These are phyloP conservation scores for Pseudomugil gertrudae DNA, from an alignment of 2,797 vertebrate genomes.

Conservation along the genomic window DNA sequence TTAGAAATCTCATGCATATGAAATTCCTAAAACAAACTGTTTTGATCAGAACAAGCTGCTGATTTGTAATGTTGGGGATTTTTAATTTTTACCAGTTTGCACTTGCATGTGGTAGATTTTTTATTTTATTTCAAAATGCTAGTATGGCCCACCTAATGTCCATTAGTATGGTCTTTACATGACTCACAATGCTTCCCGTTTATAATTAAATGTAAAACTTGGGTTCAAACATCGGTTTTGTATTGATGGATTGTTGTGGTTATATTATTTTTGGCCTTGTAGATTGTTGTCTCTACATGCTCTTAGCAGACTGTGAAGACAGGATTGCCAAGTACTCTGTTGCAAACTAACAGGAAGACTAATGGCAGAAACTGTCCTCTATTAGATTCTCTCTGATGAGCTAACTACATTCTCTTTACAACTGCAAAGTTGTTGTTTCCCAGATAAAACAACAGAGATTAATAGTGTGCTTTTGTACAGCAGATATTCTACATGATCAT, in stretches of 20 bases:
- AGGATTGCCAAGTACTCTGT: neutral
- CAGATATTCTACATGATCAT: slow-evolving; percentile 56
- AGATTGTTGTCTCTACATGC: slow-evolving; percentile 20
- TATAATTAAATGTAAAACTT: slow-evolving; percentile 2
- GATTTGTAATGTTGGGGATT: neutral
- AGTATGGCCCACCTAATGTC: neutral
- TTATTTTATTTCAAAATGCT: neutral
- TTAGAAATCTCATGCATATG: too few relatives aligned
- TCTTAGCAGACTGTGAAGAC: slow-evolving; percentile 57
- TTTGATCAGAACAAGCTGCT: neutral
- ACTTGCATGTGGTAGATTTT: neutral
- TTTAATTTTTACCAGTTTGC: too few relatives aligned
- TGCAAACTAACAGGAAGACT: slow-evolving; percentile 22
- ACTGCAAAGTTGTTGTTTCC: slow-evolving; percentile 16
- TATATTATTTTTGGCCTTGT: slow-evolving; percentile 28
- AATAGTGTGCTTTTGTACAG: slow-evolving; percentile 22
- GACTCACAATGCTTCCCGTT: neutral
- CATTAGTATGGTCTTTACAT: neutral
- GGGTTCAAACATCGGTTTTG: slow-evolving; percentile 50
- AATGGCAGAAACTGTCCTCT: slow-evolving; percentile 22
- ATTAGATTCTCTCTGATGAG: slow-evolving; percentile 23
- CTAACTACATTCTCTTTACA: slow-evolving; percentile 8
- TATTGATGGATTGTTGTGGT: slow-evolving; percentile 30
- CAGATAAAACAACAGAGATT: slow-evolving; percentile 30
- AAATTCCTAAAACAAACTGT: neutral